Conservation (phyloP, 2,113 vertebrate genomes). For the Indicator indicator region DNA sequence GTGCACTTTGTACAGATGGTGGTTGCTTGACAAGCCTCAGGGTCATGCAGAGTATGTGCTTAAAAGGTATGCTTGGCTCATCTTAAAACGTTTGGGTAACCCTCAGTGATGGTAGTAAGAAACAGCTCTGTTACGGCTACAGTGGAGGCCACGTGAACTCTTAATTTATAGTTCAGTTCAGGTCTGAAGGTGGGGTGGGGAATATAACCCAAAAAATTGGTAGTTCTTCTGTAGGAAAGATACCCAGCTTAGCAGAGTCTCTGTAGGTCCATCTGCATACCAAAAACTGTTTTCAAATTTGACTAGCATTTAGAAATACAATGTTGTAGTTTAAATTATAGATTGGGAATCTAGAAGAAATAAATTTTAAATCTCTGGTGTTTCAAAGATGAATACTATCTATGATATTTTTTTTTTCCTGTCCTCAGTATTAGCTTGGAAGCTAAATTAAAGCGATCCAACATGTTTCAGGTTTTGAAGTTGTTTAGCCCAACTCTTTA, state of each 20-base stretch:
- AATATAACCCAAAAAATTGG: rapidly evolving
- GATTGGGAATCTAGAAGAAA: not conserved
- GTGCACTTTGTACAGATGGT: not conserved
- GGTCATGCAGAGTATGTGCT: not conserved
- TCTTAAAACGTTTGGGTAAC: not conserved
- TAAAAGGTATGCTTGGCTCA: not conserved
- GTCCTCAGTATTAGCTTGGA: not conserved
- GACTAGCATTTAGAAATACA: not conserved
- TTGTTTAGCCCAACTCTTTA: not conserved
- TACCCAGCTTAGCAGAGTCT: not conserved
- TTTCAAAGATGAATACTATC: not conserved
- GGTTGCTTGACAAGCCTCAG: not conserved
- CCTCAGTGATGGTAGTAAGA: not conserved
- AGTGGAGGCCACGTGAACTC: not conserved
- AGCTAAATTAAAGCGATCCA: not conserved
- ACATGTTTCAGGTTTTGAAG: not conserved
- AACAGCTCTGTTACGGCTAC: not conserved
- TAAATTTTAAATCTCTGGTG: not conserved
- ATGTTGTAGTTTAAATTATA: not conserved
- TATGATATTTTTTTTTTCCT: not conserved
- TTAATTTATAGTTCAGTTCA: not conserved
- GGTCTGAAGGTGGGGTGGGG: not conserved
- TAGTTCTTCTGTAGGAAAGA: not conserved
- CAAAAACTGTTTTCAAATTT: not conserved
- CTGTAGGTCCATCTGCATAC: not conserved